Evolutionary conservation across 2,113 vertebrate genomes (phyloP), one percentile per base, ranked within the genome.

Genomic region (Odocoileus virginianus): DNA sequence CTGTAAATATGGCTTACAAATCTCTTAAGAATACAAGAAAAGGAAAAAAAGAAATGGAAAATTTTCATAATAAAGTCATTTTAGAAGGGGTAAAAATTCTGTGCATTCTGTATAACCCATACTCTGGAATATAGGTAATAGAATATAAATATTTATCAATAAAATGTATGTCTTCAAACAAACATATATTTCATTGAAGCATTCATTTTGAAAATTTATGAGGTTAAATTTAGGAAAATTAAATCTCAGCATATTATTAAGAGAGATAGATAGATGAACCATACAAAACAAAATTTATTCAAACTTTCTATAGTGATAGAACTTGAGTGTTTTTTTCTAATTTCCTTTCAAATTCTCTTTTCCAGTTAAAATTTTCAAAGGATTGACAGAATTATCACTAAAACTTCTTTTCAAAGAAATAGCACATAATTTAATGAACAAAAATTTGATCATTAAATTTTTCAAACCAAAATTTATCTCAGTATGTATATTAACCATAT

Each of bases 361-460:
- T 92, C 83, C 54, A 96, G 13, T 98, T 97, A 94, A 92, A 89
- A 95, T 78, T 82, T 84, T 74, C 96, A 92, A 93, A 94, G 28
- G 6, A 36, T 94, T 30, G 14, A 84, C 78, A 50, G 81, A 54
- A 57, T 93, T 95, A 92, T 61, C 23, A 23, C 60, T 36, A 97
- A 58, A 43, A 96, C 4, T 79, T 96, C 27, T 96, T 23, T 88
- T 83, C 19, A 92, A 84, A 95, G 17, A 93, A 98, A 94, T 6
- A 96, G 74, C 54, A 92, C 6, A 89, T 25, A 64, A 87, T 0
- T 0, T 28, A 97, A 33, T 50, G 84, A 97, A 57, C 13, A 93
- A 40, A 95, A n/a, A 9, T 54, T 95, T 91, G 64, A 36, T 36
- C 30, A 67, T 64, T 40, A 93, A 91, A 19, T 10, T 97, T 96